Conservation (phyloP, 2,797 vertebrate species). For the Miichthys miiuy region DNA sequence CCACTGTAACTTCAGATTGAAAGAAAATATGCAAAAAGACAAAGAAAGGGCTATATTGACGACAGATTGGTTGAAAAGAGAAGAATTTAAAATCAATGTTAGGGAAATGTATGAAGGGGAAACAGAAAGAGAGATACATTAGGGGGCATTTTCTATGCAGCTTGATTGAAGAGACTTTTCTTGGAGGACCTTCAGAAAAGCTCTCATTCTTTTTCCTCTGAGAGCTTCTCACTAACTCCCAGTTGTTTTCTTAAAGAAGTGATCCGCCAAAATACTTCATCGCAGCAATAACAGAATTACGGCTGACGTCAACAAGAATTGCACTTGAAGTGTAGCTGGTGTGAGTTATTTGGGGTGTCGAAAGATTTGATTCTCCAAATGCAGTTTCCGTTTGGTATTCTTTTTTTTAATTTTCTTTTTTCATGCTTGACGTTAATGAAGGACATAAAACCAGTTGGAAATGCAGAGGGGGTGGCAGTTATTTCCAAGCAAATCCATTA, state of each 20-base stretch:
- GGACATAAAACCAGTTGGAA: slow-evolving; percentile 63
- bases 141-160: slow-evolving; percentile 29
- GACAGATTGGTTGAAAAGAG: background rate
- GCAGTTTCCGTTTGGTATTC: slow-evolving; percentile 60
- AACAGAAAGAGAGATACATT: background rate
- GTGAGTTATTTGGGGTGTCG: slow-evolving; percentile 75
- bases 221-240: slow-evolving; percentile 62
- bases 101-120: background rate
- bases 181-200: slow-evolving; percentile 63
- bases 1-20: background rate
- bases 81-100: background rate
- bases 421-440: slow-evolving; percentile 54
- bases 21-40: slow-evolving; percentile 5
- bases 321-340: slow-evolving; percentile 68
- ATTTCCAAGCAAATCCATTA: slow-evolving; percentile 61
- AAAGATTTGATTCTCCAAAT: slow-evolving; percentile 75
- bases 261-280: slow-evolving; percentile 75
- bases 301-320: slow-evolving; percentile 79
- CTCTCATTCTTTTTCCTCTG: slow-evolving; percentile 60
- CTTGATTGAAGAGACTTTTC: slow-evolving; percentile 54
- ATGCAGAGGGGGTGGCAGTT: slow-evolving; percentile 36
- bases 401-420: slow-evolving; percentile 10
- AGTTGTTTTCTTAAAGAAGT: slow-evolving; percentile 76
- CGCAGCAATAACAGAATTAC: slow-evolving; percentile 77
- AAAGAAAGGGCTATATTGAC: background rate